A percentile compares a stretch with the other conserved stretches of the same genome.
Conservation (phyloP, 2,113 vertebrate species). For the Cyrtonyx montezumae region DNA sequence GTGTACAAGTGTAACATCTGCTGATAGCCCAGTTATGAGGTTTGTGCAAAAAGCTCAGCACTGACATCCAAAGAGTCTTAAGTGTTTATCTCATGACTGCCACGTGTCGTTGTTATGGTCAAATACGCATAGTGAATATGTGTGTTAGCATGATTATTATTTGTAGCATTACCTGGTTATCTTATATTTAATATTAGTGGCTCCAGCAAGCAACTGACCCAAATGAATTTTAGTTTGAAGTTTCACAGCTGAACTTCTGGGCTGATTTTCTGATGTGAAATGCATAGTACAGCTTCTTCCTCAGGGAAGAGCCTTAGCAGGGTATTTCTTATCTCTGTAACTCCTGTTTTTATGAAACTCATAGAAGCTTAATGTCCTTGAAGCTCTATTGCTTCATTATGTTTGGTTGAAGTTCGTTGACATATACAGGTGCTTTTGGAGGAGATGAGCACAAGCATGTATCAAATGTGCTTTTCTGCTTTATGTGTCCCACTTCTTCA, state of each 20-base stretch:
- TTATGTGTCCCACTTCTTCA: neutral
- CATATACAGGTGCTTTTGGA: neutral
- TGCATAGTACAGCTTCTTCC: neutral
- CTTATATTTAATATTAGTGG: neutral
- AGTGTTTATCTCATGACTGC: neutral
- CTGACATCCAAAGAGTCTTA: neutral
- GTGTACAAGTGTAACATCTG: neutral
- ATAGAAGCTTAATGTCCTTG: neutral
- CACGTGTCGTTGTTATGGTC: accelerated
- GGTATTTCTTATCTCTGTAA: neutral
- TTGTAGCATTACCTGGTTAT: neutral
- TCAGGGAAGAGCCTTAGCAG: neutral
- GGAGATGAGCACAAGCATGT: neutral
- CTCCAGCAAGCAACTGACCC: neutral
- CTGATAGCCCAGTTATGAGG: neutral
- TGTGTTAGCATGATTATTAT: neutral
- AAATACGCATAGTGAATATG: too few species aligned
- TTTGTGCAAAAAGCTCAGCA: neutral
- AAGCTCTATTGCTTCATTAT: neutral
- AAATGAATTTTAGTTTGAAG: neutral
- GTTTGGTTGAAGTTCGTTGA: accelerated
- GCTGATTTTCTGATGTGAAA: neutral
- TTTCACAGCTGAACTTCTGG: neutral
- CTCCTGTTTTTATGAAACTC: neutral
- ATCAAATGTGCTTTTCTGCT: accelerated